Evolutionary conservation across 2,888 invertebrate genomes (phyloP).

Genomic region (Pseudococcus viburni): DNA sequence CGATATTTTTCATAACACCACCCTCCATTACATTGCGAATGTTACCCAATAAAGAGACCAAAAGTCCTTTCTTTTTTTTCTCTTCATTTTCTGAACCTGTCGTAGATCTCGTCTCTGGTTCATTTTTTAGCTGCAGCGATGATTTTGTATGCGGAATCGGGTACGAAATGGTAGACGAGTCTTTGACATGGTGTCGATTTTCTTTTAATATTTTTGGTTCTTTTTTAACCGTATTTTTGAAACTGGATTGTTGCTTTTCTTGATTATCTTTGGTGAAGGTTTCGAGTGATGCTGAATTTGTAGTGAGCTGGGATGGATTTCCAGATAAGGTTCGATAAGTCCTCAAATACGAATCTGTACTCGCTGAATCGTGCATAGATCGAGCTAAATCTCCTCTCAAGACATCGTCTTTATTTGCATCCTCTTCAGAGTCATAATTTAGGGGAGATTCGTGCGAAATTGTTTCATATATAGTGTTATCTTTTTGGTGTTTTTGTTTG

Average conservation of each 20-base stretch:
- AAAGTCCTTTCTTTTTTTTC: neutral
- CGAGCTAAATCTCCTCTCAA: neutral
- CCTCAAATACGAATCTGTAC: neutral
- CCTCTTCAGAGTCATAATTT: neutral
- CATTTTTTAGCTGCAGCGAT: too few relatives aligned
- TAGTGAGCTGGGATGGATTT: neutral
- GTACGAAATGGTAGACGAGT: neutral
- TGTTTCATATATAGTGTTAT: neutral
- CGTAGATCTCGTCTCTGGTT: neutral
- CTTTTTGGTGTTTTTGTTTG: neutral
- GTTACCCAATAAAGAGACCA: neutral
- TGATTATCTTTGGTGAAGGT: neutral
- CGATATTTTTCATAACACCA: neutral
- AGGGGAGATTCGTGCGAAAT: neutral
- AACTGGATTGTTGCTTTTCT: neutral
- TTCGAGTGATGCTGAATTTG: too few relatives aligned
- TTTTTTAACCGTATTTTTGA: neutral
- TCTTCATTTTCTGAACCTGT: neutral
- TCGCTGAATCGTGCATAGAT: neutral
- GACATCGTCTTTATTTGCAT: neutral
- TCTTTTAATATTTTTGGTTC: neutral
- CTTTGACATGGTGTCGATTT: neutral
- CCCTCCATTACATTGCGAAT: neutral
- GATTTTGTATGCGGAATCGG: neutral
- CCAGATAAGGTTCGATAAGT: neutral